These are phyloP conservation scores for Mustela nigripes DNA, from an alignment of 2,113 vertebrate species.

Conservation along the genomic window DNA sequence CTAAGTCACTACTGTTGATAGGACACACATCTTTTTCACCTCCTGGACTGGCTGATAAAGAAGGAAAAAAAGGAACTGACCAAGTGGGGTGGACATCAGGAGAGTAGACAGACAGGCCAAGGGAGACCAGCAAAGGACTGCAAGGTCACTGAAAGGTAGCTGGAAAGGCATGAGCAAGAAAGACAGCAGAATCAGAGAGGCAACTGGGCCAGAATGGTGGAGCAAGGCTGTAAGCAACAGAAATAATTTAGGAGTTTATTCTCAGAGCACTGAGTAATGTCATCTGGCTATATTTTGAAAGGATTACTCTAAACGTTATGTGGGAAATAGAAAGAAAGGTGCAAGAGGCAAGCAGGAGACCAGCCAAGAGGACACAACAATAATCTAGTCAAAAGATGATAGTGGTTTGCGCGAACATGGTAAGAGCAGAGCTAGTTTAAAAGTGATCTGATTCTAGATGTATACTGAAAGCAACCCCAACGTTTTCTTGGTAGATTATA, in stretches of 20 bases:
- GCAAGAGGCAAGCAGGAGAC: neutral
- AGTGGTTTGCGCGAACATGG: neutral
- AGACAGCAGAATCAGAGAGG: neutral
- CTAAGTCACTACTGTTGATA: neutral
- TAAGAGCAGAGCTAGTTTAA: neutral
- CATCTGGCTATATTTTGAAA: neutral
- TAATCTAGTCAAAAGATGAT: neutral
- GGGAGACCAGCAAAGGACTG: neutral
- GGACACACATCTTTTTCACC: neutral
- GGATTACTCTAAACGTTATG: neutral
- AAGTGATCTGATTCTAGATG: neutral
- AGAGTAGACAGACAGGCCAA: neutral
- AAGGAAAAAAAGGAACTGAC: neutral
- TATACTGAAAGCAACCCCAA: neutral
- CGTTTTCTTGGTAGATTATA: neutral
- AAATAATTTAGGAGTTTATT: neutral
- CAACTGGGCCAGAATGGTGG: fast-evolving
- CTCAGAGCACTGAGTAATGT: neutral
- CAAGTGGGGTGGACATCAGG: neutral
- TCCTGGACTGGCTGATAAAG: neutral
- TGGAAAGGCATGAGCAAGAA: neutral
- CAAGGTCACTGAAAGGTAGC: neutral
- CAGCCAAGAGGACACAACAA: neutral
- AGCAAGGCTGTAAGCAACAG: neutral
- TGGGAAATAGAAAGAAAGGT: neutral